Evolutionary conservation across 1,140 invertebrate genomes (phyloP).

Genomic region (Atta cephalotes): DNA sequence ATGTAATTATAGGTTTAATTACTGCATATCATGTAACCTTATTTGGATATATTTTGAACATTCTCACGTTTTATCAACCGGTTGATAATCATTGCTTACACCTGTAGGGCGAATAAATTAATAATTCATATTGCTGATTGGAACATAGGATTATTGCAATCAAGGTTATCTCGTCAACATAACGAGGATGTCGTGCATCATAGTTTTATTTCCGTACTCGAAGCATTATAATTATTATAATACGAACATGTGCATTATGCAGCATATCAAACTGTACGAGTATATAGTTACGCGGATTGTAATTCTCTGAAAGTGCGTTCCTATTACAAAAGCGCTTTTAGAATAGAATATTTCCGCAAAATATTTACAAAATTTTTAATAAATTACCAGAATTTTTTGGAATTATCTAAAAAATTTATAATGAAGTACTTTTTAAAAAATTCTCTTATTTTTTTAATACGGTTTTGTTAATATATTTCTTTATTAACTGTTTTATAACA

Average conservation of each 20-base stretch:
- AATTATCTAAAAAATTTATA: background rate
- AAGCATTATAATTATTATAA: conserved; percentile 56
- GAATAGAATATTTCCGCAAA: background rate
- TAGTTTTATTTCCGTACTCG: conserved; percentile 45
- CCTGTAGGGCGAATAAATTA: conserved; percentile 27
- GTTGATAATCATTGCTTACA: conserved; percentile 18
- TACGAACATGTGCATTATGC: conserved; percentile 27
- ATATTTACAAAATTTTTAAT: conserved; percentile 6
- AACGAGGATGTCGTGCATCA: conserved; percentile 6
- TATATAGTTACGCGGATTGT: background rate
- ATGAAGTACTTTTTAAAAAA: background rate
- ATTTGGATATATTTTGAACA: background rate
- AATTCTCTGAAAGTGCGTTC: background rate
- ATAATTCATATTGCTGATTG: conserved; percentile 63
- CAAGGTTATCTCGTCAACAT: conserved; percentile 44
- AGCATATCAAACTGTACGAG: background rate
- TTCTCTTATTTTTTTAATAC: background rate
- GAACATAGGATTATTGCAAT: conserved; percentile 46
- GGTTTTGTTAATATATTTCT: background rate
- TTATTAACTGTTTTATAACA: background rate
- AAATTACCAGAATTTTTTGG: background rate
- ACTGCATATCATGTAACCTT: background rate
- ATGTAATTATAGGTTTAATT: conserved; percentile 12
- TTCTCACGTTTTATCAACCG: background rate
- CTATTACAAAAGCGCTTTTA: background rate